Evolutionary conservation across 2,797 vertebrate species (phyloP).

Genomic region (Salarias fasciatus): DNA sequence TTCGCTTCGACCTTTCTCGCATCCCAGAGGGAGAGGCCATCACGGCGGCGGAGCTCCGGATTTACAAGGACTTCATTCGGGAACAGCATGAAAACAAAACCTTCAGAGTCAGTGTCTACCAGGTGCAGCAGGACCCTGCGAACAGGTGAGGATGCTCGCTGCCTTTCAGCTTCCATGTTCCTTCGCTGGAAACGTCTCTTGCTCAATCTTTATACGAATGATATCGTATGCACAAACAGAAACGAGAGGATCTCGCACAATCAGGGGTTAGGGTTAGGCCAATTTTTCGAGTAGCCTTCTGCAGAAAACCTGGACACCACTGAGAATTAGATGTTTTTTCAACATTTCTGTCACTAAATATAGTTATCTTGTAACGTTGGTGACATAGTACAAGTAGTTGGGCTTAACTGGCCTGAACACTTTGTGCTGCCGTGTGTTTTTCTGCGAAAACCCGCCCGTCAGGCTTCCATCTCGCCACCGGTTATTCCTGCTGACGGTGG

Average conservation of each 20-base stretch:
- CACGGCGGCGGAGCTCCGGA: constrained; percentile 93
- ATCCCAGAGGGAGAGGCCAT: constrained; percentile 93
- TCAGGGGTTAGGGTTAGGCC: no score
- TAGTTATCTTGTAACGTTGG: constrained; percentile 22
- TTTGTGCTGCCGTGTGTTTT: constrained; percentile 10
- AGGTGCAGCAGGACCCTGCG: constrained; percentile 88
- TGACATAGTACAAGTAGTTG: constrained; percentile 2
- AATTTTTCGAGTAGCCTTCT: no score
- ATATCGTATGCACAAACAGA: no score
- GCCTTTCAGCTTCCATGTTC: no score
- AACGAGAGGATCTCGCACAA: no score
- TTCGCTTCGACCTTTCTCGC: constrained; percentile 93
- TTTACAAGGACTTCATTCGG: constrained; percentile 91
- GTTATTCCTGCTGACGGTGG: constrained; percentile 60
- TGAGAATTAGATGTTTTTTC: no score
- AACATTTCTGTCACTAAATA: background rate
- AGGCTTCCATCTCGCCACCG: constrained; percentile 23
- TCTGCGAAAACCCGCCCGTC: constrained; percentile 6
- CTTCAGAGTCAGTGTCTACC: constrained; percentile 90
- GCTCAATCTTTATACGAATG: no score
- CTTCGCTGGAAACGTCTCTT: no score
- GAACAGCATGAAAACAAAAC: constrained; percentile 90
- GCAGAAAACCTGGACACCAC: no score
- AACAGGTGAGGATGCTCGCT: constrained; percentile 81
- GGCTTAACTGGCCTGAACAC: constrained; percentile 12